Percentiles rank a stretch among this genome's conserved stretches.
Evolutionary conservation across 1,140 invertebrate genomes (phyloP).

Genomic region (Drosophila kurseongensis): DNA sequence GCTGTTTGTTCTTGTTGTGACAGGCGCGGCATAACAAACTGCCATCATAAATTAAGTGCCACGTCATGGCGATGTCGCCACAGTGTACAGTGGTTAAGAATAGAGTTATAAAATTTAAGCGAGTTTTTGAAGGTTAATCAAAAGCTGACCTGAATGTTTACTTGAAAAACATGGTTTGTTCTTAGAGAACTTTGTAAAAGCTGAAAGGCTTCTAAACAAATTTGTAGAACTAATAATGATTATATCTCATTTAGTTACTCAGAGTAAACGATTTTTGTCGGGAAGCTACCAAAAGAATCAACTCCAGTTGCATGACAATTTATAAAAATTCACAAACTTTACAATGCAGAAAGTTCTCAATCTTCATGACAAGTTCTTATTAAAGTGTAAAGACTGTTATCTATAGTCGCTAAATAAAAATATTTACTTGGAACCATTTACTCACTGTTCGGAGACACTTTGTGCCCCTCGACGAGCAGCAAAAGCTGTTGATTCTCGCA

Average conservation of each 20-base stretch:
- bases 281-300: too few species aligned
- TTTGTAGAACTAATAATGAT: too few species aligned
- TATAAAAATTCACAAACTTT: too few species aligned
- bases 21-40: conserved; percentile 83
- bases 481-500: conserved; percentile 58
- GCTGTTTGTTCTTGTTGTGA: conserved; percentile 80
- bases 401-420: not conserved
- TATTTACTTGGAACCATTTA: not conserved
- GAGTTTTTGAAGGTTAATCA: not conserved
- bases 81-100: conserved; percentile 31
- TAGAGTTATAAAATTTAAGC: not conserved
- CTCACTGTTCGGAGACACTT: conserved; percentile 23
- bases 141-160: too few species aligned
- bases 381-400: not conserved
- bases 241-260: too few species aligned
- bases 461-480: conserved; percentile 1
- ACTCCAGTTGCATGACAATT: too few species aligned
- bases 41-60: conserved; percentile 83
- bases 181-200: too few species aligned
- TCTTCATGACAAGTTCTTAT: not conserved
- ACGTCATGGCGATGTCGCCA: conserved; percentile 70
- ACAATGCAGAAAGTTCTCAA: too few species aligned
- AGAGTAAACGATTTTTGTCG: too few species aligned
- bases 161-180: too few species aligned
- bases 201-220: too few species aligned